Conservation (phyloP, 2,797 vertebrate species). For the Cyclura pinguis region DNA sequence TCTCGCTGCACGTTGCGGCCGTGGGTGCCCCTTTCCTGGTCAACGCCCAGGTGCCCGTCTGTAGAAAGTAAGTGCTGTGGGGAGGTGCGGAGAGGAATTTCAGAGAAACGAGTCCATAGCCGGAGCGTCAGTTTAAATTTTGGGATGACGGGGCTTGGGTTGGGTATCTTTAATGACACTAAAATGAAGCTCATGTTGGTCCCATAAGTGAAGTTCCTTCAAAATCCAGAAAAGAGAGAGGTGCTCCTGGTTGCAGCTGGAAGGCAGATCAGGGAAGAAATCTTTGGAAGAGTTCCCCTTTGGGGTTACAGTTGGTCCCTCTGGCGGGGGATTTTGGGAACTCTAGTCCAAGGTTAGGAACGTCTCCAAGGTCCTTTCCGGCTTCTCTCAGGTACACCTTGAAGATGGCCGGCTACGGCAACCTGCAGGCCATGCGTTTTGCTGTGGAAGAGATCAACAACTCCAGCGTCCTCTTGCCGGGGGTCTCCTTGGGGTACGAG, state of each 20-base stretch:
- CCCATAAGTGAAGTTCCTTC: too few species aligned
- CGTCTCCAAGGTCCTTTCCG: neutral
- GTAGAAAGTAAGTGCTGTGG: slow-evolving; percentile 69
- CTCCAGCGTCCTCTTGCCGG: slow-evolving; percentile 80
- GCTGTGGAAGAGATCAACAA: slow-evolving; percentile 86
- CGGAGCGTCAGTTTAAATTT: too few species aligned
- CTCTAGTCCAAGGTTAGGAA: neutral
- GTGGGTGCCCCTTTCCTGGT: slow-evolving; percentile 79
- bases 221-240: too few species aligned
- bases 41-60: slow-evolving; percentile 77
- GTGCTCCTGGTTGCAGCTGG: too few species aligned
- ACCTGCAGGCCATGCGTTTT: slow-evolving; percentile 86
- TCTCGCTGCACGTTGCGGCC: slow-evolving; percentile 82
- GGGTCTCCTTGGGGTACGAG: slow-evolving; percentile 84
- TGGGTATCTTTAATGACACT: too few species aligned
- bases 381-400: slow-evolving; percentile 39
- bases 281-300: too few species aligned
- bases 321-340: neutral
- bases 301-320: too few species aligned
- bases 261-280: too few species aligned
- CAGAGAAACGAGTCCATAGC: too few species aligned
- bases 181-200: too few species aligned
- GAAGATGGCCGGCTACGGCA: slow-evolving; percentile 76
- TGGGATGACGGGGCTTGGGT: neutral
- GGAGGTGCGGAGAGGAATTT: neutral